phyloP scores from a whole-genome alignment of 2,797 vertebrate genomes.

The Enteromius afrohamiltoni region DNA sequence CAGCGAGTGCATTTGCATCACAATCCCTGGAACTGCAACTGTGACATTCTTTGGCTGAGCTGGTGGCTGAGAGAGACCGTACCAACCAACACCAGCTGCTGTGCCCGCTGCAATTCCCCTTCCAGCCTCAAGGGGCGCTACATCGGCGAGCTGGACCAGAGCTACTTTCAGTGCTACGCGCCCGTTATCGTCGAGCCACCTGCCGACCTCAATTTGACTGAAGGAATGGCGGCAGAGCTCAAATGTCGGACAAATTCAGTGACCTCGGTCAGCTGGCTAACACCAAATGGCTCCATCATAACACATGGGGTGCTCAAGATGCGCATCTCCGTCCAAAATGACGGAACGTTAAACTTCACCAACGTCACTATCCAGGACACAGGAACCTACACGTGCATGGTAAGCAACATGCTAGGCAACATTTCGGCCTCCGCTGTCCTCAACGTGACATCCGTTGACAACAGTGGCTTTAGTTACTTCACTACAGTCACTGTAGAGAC shows the following conservation, averaged over 20 bases:
- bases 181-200: slow-evolving; percentile 98
- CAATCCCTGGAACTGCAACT: slow-evolving; percentile 99
- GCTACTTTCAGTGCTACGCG: slow-evolving; percentile 96
- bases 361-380: slow-evolving; percentile 95
- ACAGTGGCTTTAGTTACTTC: slow-evolving; percentile 93
- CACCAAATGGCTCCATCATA: slow-evolving; percentile 95
- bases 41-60: slow-evolving; percentile 98
- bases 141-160: slow-evolving; percentile 96
- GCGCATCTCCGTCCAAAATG: slow-evolving; percentile 93
- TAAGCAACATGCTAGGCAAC: slow-evolving; percentile 97
- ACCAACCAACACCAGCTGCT: slow-evolving; percentile 96
- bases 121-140: slow-evolving; percentile 93
- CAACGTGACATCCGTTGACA: slow-evolving; percentile 93
- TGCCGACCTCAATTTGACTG: slow-evolving; percentile 94
- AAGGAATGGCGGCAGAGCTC: slow-evolving; percentile 96
- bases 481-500: slow-evolving; percentile 99
- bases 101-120: slow-evolving; percentile 93
- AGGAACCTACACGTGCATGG: slow-evolving; percentile 97
- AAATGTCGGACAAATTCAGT: slow-evolving; percentile 94
- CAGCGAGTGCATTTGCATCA: slow-evolving; percentile 98
- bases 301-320: slow-evolving; percentile 95
- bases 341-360: slow-evolving; percentile 95
- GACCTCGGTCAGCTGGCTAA: slow-evolving; percentile 97
- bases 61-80: slow-evolving; percentile 99
- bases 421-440: slow-evolving; percentile 96